Evolutionary conservation across 1,140 invertebrate genomes (phyloP), one percentile per base, ranked within the genome.

Genomic region (Nebria ingens): DNA sequence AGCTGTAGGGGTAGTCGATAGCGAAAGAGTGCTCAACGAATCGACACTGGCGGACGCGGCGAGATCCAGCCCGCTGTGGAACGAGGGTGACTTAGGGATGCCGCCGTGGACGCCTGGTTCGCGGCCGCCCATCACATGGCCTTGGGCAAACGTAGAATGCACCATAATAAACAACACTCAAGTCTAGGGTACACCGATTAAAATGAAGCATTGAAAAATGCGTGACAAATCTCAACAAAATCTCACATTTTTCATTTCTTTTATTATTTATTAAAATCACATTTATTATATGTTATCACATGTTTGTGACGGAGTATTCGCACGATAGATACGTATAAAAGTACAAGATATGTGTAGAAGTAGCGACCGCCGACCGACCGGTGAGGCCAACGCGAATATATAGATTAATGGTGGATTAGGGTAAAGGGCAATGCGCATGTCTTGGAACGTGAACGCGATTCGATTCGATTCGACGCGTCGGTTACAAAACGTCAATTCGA

Each of bases 51-150:
- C 72, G 61, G 74, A 78, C 40, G 85, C 84, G 61, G 86, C 82
- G 61, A 85, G 78, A 65, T 89, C 87, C 56, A 89, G 73, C 22
- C 85, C 86, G 68, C 86, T 86, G 66, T 89, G 86, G 70, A 89
- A 89, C 65, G 86, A 89, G 25, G 87, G 87, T 60, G 86, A 89
- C 70, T 89, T 89, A 52, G 86, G 87, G 65, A 89, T 81, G 51
- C 85, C 84, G 62, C 74, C 71, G 61, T 66, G 68, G 61, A 68
- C 68, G 62, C 73, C 74, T 61, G 76, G 76, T 61, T 78, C 73
- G 52, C 76, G 74, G 59, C 78, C 76, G 63, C 68, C 71, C 63
- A 75, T 71, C 61, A 73, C 74, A 63, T 74, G 73, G 61, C 76
- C 74, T 62, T 76, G 76, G 64, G 76, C 76, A 73, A 77, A 68